Evolutionary conservation across 2,888 invertebrate genomes (phyloP).

Genomic region (Drosophila barbarae): DNA sequence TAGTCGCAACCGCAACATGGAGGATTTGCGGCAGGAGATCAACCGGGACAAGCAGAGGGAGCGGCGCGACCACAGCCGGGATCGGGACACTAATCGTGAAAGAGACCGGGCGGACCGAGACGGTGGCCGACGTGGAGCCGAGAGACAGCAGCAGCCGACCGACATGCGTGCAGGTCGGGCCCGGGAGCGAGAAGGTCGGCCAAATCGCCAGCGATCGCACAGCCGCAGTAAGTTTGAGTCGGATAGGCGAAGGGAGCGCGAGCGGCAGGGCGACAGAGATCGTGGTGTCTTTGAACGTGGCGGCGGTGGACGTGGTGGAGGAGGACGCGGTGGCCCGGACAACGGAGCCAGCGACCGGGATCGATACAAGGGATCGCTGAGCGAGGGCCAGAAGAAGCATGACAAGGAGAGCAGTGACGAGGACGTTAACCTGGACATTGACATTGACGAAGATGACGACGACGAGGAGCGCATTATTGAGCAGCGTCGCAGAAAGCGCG

Average conservation of each 20-base stretch:
- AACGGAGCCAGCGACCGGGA: constrained; percentile 78
- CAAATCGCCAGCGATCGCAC: constrained; percentile 76
- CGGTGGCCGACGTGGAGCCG: not conserved
- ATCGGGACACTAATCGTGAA: constrained; percentile 62
- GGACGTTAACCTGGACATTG: constrained; percentile 86
- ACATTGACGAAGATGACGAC: constrained; percentile 90
- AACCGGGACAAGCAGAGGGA: constrained; percentile 80
- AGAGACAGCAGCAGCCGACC: not conserved
- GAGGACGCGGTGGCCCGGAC: constrained; percentile 73
- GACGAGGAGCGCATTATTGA: constrained; percentile 97
- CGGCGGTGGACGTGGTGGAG: constrained; percentile 63
- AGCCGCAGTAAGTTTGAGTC: constrained; percentile 79
- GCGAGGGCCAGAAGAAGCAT: constrained; percentile 87
- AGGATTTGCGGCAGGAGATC: constrained; percentile 80
- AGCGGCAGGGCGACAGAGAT: constrained; percentile 78
- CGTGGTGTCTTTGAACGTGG: constrained; percentile 74
- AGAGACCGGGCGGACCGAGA: constrained; percentile 68
- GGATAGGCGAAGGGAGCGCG: constrained; percentile 77
- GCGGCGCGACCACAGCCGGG: constrained; percentile 80
- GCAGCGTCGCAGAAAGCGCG: constrained; percentile 90
- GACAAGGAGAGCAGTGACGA: constrained; percentile 84
- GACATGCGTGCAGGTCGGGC: constrained; percentile 52
- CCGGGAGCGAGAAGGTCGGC: constrained; percentile 75
- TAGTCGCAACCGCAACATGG: constrained; percentile 77
- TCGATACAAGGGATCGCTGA: constrained; percentile 86